Base-by-base conservation (phyloP, 2,797 vertebrate genomes). In the Nasua narica region DNA sequence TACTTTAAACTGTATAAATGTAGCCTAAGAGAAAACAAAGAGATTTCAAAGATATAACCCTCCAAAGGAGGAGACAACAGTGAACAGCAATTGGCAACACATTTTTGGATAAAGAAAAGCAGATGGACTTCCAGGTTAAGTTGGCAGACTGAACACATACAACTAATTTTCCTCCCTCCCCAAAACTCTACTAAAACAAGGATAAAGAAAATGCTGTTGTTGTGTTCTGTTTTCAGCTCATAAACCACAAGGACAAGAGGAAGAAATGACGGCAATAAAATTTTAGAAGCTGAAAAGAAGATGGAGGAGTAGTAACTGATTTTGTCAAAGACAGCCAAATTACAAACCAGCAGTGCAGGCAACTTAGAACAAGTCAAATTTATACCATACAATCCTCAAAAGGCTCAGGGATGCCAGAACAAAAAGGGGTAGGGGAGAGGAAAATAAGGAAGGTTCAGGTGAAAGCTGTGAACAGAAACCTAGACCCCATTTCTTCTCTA, bases 211-310 rank as follows among this genome's bases (percentile, higher is more conserved):
- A 35, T 46, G 60, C 35, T 78, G 48, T 58, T 78, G 21, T 60
- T 87, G 48, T 90, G 40, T 76, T 93, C 23, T 95, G 46, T 89
- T 91, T 90, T 97, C 90, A 95, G 58, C 35, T 90, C 87, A 94
- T 35, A 94, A 84, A 77, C 76, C 48, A 35, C 70, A 95, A 96
- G 29, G 11, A 84, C 25, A 40, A 43, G 7, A 58, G 79, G 69
- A 88, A 77, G 16, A 93, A 10, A 85, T n/a, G 81, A 86, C 1
- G 56, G 77, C 50, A 87, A 91, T 35, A 92, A 76, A 76, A 67
- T 62, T 92, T 82, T 76, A 43, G 69, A 95, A 76, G 32, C 27
- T 90, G 62, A 21, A 65, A 82, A 87, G 16, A 77, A 79, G 54
- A n/a, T 35, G n/a, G 35, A 70, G 56, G 76, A 94, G 2, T 85